Conservation (phyloP, 2,888 invertebrate species). For the Masnerella sp. region DNA sequence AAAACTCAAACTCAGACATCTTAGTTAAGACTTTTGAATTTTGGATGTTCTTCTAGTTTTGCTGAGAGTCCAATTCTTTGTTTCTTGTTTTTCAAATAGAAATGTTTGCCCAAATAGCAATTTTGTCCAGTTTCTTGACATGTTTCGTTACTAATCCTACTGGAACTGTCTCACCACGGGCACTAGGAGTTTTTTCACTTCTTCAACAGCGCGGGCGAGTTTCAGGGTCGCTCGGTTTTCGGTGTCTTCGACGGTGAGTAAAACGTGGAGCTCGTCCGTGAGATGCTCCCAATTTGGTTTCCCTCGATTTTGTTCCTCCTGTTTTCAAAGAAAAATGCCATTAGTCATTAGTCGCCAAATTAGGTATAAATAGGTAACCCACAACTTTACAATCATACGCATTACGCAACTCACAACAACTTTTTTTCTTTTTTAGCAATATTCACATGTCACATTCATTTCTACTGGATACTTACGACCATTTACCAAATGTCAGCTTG, state of each 20-base stretch:
- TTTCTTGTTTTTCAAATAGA: too few species aligned
- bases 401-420: slow-evolving; percentile 13
- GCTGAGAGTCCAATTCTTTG: too few species aligned
- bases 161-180: slow-evolving; percentile 85
- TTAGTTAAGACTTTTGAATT: too few species aligned
- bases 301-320: slow-evolving; percentile 99
- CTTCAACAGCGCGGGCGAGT: slow-evolving; percentile 96
- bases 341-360: slow-evolving; percentile 41
- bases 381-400: slow-evolving; percentile 32
- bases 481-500: slow-evolving; percentile 43
- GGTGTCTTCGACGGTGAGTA: slow-evolving; percentile 99
- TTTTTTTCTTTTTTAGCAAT: not conserved
- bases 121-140: too few species aligned
- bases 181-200: slow-evolving; percentile 97
- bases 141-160: slow-evolving; percentile 55
- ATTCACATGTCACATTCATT: not conserved
- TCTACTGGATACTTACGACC: slow-evolving; percentile 31
- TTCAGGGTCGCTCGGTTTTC: slow-evolving; percentile 97
- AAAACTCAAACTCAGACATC: too few species aligned
- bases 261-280: slow-evolving; percentile 98
- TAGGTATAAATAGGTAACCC: slow-evolving; percentile 35
- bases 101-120: too few species aligned
- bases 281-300: slow-evolving; percentile 99
- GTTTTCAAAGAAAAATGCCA: slow-evolving; percentile 27
- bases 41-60: too few species aligned